Evolutionary conservation across 2,888 invertebrate species (phyloP), one percentile per base, ranked within the genome.

Genomic region (Malachius bipustulatus): DNA sequence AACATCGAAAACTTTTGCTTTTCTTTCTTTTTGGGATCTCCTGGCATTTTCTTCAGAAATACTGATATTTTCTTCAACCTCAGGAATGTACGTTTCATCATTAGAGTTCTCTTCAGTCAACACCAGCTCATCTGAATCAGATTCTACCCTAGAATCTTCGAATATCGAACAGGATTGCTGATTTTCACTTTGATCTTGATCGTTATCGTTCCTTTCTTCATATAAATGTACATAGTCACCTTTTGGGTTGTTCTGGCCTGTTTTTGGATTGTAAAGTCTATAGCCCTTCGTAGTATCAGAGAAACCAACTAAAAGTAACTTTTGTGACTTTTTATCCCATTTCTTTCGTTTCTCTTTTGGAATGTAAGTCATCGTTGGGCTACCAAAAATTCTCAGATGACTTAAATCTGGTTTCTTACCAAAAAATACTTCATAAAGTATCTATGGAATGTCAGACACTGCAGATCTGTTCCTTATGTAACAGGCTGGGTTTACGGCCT

Each of bases 281-380:
- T 45, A 42, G 8, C 37, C 39, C 27, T 44, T 44, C 8, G 35
- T 37, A 14, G 37, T 26, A 9, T 43, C 41, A 28, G 39, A 40
- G 29, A 36, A 44, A 26, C 42, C 42, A 14, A 45, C 35, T 26
- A 45, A 42, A 11, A 46, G 19, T 26, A 36, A 28, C 31, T 13
- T 41, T 15, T 35, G 40, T 16, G 24, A 19, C n/a, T 19, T 19
- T n/a, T 19, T 19, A 19, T 19, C 24, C 24, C 24, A 19, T n/a
- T n/a, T 19, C n/a, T 19, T 8, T n/a, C 24, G 6, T 19, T 19
- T 19, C 24, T 19, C 24, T 19, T n/a, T 19, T 19, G 24, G 24
- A n/a, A 19, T 19, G 24, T 19, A n/a, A 8, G n/a, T n/a, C 24
- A 19, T 19, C n/a, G 6, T n/a, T n/a, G 6, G 6, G n/a, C 24